Conservation (phyloP, 2,888 invertebrate species). For the Itoplectis maculator region DNA sequence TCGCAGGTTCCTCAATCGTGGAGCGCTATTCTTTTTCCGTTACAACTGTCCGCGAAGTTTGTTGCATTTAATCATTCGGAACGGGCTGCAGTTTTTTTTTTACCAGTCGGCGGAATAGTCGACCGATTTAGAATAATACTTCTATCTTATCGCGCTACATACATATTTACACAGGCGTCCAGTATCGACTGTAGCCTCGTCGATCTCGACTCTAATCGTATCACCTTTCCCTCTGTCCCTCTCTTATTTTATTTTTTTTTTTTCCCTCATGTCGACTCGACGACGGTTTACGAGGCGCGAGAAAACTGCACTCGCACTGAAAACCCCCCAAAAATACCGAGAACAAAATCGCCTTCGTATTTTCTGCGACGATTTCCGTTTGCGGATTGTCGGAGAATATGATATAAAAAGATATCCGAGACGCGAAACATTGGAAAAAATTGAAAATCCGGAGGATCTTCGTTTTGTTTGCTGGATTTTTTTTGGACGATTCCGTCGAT, state of each 20-base stretch:
- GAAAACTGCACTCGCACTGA: constrained; percentile 35
- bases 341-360: neutral
- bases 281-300: constrained; percentile 32
- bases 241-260: constrained; percentile 6
- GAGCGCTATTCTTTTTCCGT: constrained; percentile 38
- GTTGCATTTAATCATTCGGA: constrained; percentile 67
- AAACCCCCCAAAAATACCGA: constrained; percentile 12
- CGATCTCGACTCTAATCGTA: constrained; percentile 29
- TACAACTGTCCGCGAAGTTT: neutral
- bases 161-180: constrained; percentile 83
- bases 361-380: neutral
- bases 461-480: neutral
- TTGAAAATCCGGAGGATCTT: neutral
- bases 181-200: constrained; percentile 69
- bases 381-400: constrained; percentile 11
- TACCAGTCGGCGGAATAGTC: constrained; percentile 80
- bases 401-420: constrained; percentile 18
- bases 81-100: constrained; percentile 73
- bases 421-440: constrained; percentile 4
- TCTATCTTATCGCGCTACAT: constrained; percentile 84
- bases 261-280: constrained; percentile 22
- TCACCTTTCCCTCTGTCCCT: constrained; percentile 21
- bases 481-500: constrained; percentile 5
- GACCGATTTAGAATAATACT: constrained; percentile 82
- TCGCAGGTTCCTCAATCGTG: neutral